Conservation (phyloP, 2,113 vertebrate genomes). For the Gulo gulo region DNA sequence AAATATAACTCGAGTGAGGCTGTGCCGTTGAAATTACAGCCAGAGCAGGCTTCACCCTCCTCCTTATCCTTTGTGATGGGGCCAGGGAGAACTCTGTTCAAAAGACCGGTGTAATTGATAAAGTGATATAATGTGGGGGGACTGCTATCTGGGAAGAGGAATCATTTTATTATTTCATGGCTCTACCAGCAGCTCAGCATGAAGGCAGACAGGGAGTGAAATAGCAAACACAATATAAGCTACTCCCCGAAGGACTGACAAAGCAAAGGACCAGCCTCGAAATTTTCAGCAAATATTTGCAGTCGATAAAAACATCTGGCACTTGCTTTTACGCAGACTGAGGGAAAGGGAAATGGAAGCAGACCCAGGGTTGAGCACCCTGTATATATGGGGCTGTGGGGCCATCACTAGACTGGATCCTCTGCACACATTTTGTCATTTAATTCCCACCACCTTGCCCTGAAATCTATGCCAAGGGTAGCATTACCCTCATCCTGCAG, state of each 20-base stretch:
- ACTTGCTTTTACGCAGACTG: not conserved
- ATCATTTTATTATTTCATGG: slow-evolving; percentile 14
- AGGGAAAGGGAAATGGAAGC: not conserved
- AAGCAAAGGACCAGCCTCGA: slow-evolving; percentile 17
- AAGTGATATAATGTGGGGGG: slow-evolving; percentile 2
- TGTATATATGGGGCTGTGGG: not conserved
- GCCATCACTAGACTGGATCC: not conserved
- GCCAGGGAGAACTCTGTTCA: not conserved
- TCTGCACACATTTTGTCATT: not conserved
- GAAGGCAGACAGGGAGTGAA: not conserved
- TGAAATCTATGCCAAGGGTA: not conserved
- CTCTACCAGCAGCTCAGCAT: slow-evolving; percentile 4
- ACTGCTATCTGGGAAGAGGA: slow-evolving; percentile 35
- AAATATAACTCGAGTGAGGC: not conserved
- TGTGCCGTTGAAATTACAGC: not conserved
- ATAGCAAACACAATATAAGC: slow-evolving; percentile 32
- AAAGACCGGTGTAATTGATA: slow-evolving; percentile 36
- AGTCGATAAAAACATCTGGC: slow-evolving; percentile 25
- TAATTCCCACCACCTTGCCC: not conserved
- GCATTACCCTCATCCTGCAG: not conserved
- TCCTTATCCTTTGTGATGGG: slow-evolving; percentile 31
- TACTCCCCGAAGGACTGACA: not conserved
- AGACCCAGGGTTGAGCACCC: not conserved
- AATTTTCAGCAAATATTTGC: slow-evolving; percentile 36
- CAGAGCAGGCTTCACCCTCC: not conserved